phyloP scores from a whole-genome alignment of 2,113 vertebrate species.

The Benitochromis conjunctus region DNA sequence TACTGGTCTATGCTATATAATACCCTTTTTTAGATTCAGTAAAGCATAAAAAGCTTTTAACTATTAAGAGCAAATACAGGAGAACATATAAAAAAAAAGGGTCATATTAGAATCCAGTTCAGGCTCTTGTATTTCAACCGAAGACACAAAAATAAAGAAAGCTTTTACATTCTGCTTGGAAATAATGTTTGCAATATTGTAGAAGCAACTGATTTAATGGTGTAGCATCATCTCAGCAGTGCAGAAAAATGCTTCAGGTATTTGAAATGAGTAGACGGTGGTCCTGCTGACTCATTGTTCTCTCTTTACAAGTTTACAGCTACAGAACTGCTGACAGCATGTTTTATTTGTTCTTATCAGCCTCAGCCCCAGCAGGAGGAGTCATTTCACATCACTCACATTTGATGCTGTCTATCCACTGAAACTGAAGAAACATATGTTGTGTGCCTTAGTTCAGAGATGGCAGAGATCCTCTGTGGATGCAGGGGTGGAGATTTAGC shows the following conservation, averaged over 20 bases:
- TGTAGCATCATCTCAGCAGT: background rate
- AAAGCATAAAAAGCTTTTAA: background rate
- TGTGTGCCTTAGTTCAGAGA: background rate
- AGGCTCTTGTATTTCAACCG: background rate
- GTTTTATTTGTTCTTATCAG: slow-evolving; percentile 5
- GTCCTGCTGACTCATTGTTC: background rate
- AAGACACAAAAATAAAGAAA: background rate
- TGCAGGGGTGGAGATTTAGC: background rate
- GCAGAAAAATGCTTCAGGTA: background rate
- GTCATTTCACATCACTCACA: slow-evolving; percentile 28
- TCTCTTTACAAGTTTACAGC: background rate
- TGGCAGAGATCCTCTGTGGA: background rate
- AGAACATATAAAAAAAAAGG: background rate
- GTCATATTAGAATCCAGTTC: background rate
- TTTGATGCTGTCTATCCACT: background rate
- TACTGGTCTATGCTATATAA: background rate
- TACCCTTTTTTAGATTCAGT: background rate
- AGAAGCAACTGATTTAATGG: background rate
- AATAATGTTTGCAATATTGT: background rate
- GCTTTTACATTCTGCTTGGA: background rate
- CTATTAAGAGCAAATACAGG: background rate
- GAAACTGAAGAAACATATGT: background rate
- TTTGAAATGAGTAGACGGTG: background rate
- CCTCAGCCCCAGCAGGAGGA: slow-evolving; percentile 4
- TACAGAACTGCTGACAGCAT: background rate